Percentiles rank a stretch among this genome's conserved stretches.
These are phyloP conservation scores for Drosophila elegans DNA, from an alignment of 1,140 invertebrate genomes.

Conservation along the genomic window DNA sequence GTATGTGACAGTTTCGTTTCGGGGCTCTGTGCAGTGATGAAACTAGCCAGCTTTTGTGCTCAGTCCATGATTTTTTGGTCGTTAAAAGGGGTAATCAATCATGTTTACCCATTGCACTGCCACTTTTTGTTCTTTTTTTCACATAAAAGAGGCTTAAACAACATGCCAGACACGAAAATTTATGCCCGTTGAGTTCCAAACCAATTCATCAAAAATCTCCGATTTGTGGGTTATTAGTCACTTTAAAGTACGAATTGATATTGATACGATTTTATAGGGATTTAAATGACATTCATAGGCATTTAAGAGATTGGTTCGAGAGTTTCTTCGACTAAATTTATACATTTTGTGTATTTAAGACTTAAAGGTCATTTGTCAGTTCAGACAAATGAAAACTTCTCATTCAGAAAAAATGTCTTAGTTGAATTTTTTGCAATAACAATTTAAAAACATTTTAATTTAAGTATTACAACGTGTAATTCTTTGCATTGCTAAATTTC, in stretches of 20 bases:
- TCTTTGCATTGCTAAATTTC: too few relatives aligned
- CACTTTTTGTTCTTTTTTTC: constrained; percentile 9
- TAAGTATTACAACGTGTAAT: too few relatives aligned
- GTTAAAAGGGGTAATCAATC: constrained; percentile 60
- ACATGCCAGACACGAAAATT: constrained; percentile 22
- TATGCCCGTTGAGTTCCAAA: constrained; percentile 15
- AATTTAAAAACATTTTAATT: too few relatives aligned
- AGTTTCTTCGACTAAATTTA: too few relatives aligned
- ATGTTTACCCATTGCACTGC: constrained; percentile 18
- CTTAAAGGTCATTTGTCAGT: too few relatives aligned
- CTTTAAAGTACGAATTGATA: not conserved
- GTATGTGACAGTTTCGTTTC: not conserved
- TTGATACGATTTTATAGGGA: not conserved
- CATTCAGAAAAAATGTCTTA: too few relatives aligned
- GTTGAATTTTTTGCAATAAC: too few relatives aligned
- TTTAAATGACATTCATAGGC: too few relatives aligned
- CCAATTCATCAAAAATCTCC: constrained; percentile 33
- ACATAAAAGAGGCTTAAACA: constrained; percentile 36
- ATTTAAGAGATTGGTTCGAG: too few relatives aligned
- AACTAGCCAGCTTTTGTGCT: constrained; percentile 2
- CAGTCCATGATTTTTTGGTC: constrained; percentile 8
- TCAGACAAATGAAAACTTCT: too few relatives aligned
- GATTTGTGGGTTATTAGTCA: constrained; percentile 1
- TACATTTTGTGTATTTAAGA: too few relatives aligned
- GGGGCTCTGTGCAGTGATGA: not conserved